Base-by-base conservation (phyloP, 1,140 invertebrate species). In the Drosophila mojavensis region DNA sequence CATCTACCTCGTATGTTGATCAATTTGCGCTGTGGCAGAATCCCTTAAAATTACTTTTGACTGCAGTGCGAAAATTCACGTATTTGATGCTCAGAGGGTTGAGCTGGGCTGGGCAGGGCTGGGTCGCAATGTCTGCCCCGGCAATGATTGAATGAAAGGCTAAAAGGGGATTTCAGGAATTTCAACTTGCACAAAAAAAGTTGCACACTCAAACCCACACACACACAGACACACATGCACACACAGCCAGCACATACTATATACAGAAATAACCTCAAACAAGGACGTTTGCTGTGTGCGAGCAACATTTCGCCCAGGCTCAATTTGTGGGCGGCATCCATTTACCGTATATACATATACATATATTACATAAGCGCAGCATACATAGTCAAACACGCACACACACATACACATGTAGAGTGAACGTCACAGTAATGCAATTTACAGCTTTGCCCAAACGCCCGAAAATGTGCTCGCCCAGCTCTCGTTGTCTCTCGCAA, bases 241-340 rank as follows among this genome's bases (percentile, higher is more conserved):
- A 17, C 17, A 54, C 59, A 61, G 59, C 45, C 36, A 15, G 43
- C 58, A 15, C 13, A 45, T 48, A n/a, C n/a, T n/a, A 78, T 81
- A 79, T 74, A 88, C 74, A 84, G 78, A 79, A 84, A 90, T 89
- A 89, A 89, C 84, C 84, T 89, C 84, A 89, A 89, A 90, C 84
- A 89, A 89, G 84, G 84, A 89, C 84, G 84, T 89, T 89, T 70
- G 67, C 65, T 79, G 78, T 67, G 73, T 51, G 53, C 45, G 66
- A 48, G 41, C 53, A 74, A 89, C 77, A 78, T 73, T 77, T 65
- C 43, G 55, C n/a, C 54, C 45, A 51, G 39, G 53, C 72, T 28
- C 30, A 50, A 33, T 33, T 43, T 47, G 30, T 54, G 26, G 48
- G 33, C 26, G 54, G 39, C 26, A 26, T 51, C n/a, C 36, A 39